These are phyloP conservation scores for Dendroctonus valens DNA, from an alignment of 1,140 invertebrate species.

Conservation along the genomic window DNA sequence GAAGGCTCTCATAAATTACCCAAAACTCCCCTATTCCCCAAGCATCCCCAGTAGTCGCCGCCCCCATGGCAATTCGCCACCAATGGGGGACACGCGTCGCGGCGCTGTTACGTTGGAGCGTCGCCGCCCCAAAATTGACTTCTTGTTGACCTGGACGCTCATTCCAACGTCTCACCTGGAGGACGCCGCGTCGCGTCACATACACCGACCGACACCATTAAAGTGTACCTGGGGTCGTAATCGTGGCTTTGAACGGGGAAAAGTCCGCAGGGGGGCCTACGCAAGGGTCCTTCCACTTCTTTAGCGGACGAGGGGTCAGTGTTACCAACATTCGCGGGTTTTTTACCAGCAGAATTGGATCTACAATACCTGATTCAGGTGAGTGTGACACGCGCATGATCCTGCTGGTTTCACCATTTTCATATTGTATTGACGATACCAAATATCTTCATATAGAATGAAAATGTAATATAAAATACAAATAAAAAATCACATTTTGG, in stretches of 20 bases:
- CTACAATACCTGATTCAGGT: conserved; percentile 60
- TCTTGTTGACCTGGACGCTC: conserved; percentile 19
- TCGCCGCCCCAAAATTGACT: conserved; percentile 36
- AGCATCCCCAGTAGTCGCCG: conserved; percentile 13
- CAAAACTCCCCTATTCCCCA: conserved; percentile 19
- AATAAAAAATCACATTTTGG: too few species aligned
- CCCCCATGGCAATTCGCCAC: conserved; percentile 14
- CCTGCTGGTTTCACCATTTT: not conserved
- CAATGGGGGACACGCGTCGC: conserved; percentile 41
- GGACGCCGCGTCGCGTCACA: conserved; percentile 23
- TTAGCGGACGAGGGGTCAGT: conserved; percentile 48
- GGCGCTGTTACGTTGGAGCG: conserved; percentile 30
- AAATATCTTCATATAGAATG: too few species aligned
- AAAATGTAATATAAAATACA: too few species aligned
- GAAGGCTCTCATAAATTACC: conserved; percentile 44
- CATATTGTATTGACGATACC: too few species aligned
- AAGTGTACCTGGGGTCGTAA: conserved; percentile 33
- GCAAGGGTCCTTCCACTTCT: conserved; percentile 29
- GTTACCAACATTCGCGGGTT: conserved; percentile 60
- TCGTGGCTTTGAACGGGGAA: conserved; percentile 35
- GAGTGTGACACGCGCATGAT: conserved; percentile 37
- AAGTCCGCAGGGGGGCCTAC: conserved; percentile 29
- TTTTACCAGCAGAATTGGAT: conserved; percentile 56
- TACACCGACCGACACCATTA: conserved; percentile 15
- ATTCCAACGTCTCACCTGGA: conserved; percentile 30